phyloP scores from a whole-genome alignment of 2,888 invertebrate genomes.

The Vannuccia rotundouncinata region DNA sequence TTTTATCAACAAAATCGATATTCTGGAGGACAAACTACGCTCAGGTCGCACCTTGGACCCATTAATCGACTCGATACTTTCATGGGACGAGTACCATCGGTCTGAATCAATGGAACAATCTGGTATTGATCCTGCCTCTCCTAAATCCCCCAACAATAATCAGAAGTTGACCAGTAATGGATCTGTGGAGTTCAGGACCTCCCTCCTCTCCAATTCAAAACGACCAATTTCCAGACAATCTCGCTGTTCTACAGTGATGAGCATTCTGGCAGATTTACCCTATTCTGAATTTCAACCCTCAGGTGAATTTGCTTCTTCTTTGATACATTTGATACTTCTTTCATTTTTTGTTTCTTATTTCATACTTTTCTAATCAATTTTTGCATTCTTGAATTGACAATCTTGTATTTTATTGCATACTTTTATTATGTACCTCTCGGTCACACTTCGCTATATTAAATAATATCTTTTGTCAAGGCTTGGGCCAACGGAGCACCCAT shows the following conservation, averaged over 20 bases:
- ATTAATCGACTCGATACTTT: not conserved
- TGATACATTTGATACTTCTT: too few relatives aligned
- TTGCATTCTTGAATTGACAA: too few relatives aligned
- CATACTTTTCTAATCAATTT: too few relatives aligned
- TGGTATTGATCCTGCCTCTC: not conserved
- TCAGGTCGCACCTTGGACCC: slow-evolving; percentile 57
- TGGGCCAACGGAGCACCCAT: too few relatives aligned
- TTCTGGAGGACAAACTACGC: slow-evolving; percentile 67
- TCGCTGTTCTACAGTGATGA: not conserved
- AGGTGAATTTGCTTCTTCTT: too few relatives aligned
- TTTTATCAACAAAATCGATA: slow-evolving; percentile 75
- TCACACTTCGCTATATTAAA: too few relatives aligned
- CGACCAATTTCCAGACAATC: not conserved
- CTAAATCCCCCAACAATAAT: not conserved
- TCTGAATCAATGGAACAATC: too few relatives aligned
- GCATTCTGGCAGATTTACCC: not conserved
- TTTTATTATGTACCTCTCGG: too few relatives aligned
- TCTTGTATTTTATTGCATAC: too few relatives aligned
- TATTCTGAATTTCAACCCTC: not conserved
- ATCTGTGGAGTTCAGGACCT: not conserved
- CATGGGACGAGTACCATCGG: not conserved
- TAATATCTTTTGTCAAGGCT: too few relatives aligned
- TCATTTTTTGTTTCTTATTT: too few relatives aligned
- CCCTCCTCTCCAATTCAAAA: not conserved
- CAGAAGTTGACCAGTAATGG: not conserved